These are phyloP conservation scores for Dorcus hopei DNA, from an alignment of 2,888 invertebrate genomes.

Conservation along the genomic window DNA sequence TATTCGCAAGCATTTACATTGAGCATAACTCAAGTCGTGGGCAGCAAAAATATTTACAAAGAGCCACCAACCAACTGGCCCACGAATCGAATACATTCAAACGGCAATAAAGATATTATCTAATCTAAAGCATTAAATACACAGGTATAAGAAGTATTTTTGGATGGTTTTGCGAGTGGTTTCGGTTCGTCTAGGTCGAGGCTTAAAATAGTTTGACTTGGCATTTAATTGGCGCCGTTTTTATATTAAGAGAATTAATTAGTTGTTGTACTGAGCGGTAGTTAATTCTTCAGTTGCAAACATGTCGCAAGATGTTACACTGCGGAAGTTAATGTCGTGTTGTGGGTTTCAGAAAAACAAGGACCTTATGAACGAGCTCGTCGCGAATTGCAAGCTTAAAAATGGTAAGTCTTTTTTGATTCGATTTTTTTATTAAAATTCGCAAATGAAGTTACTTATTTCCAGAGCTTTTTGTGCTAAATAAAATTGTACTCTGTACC, in stretches of 20 bases:
- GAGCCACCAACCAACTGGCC: too few relatives aligned
- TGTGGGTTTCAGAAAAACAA: conserved; percentile 68
- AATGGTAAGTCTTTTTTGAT: conserved; percentile 55
- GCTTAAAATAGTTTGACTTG: neutral
- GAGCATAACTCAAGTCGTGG: too few relatives aligned
- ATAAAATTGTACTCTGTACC: too few relatives aligned
- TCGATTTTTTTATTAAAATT: neutral
- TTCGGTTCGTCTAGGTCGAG: neutral
- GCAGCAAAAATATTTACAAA: too few relatives aligned
- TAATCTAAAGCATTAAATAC: neutral
- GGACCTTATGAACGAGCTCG: conserved; percentile 71
- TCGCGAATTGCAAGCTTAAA: conserved; percentile 63
- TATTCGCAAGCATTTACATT: too few relatives aligned
- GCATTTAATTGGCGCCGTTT: neutral
- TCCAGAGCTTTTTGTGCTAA: too few relatives aligned
- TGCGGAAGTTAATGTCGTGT: conserved; percentile 24
- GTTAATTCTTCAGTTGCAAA: too few relatives aligned
- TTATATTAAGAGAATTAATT: too few relatives aligned
- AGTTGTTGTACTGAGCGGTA: too few relatives aligned
- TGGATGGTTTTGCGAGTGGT: too few relatives aligned
- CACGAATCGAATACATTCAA: neutral
- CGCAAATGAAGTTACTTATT: neutral
- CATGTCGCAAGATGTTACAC: too few relatives aligned
- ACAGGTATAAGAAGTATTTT: neutral
- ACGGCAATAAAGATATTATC: neutral